Base-by-base conservation (phyloP, 1,140 invertebrate genomes). In the Pseudomyrmex concolor region DNA sequence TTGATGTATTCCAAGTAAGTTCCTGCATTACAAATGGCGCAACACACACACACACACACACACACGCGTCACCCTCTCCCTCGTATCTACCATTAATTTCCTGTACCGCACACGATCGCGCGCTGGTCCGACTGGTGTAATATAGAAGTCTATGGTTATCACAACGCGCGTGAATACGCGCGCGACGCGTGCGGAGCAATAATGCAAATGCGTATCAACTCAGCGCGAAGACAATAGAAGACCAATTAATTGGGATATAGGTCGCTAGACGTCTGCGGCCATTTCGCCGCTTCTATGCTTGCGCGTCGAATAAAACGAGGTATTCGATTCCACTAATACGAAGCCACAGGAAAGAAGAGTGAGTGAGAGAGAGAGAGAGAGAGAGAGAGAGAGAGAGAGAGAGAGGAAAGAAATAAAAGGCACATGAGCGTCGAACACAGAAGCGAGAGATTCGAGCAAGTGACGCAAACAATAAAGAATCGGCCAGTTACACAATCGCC, bases 231-330 rank as follows among this genome's bases (percentile, higher is more conserved):
- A 90, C 89, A 90, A 90, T 90, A 78, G 86, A 84, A 86, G 77
- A 89, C 78, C 88, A 87, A 90, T 90, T 89, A 89, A 89, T 90
- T 88, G 88, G 88, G 88, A 90, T 90, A 88, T 87, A 87, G 88
- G n/a, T 87, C 84, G 83, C 88, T 84, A 90, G 86, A 88, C 68
- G 76, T 88, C 85, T 87, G 74, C 84, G 85, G 76, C 83, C 84
- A 90, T 88, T 89, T 73, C 62, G 83, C 68, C 22, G 17, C 34
- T 34, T 60, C n/a, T 54, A 45, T 81, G 72, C 51, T 60, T 60
- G 73, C 48, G 81, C 55, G 55, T 80, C 78, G 77, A 86, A 70
- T 81, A 90, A 88, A 84, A 90, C 87, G 86, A 84, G 83, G 72
- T 84, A 88, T 84, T 83, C 81, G n/a, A 51, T 68, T 76, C 54